phyloP scores from a whole-genome alignment of 2,113 vertebrate genomes.

The Serilophus lunatus region DNA sequence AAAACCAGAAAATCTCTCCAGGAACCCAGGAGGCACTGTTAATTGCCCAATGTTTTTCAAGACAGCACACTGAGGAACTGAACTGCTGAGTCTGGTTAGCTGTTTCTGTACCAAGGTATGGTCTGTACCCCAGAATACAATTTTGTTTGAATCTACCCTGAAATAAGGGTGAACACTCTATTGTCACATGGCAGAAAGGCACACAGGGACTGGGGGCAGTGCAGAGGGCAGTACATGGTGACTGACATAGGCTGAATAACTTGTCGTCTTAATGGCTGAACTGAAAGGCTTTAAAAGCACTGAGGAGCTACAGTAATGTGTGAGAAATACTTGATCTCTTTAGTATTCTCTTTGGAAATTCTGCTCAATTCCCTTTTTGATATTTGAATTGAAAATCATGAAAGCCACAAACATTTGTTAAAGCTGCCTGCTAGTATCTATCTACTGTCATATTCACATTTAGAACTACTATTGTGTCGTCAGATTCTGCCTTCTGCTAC shows the following conservation, averaged over 20 bases:
- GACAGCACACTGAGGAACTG: background rate
- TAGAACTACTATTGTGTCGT: background rate
- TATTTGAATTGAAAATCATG: background rate
- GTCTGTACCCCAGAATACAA: background rate
- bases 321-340: background rate
- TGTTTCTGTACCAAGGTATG: background rate
- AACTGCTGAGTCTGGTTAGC: background rate
- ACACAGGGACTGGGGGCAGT: background rate
- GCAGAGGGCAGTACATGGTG: rapidly evolving
- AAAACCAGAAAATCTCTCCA: background rate
- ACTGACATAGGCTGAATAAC: background rate
- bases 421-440: background rate
- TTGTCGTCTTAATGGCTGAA: background rate
- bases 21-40: background rate
- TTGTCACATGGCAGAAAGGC: background rate
- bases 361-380: background rate
- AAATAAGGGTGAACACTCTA: background rate
- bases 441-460: background rate
- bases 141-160: background rate
- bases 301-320: background rate
- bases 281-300: background rate
- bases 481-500: background rate
- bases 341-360: background rate
- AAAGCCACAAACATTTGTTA: background rate
- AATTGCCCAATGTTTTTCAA: background rate